These are phyloP conservation scores for Glandiceps talaboti DNA, from an alignment of 53 echinoderm and acorn worm species.

Conservation along the genomic window DNA sequence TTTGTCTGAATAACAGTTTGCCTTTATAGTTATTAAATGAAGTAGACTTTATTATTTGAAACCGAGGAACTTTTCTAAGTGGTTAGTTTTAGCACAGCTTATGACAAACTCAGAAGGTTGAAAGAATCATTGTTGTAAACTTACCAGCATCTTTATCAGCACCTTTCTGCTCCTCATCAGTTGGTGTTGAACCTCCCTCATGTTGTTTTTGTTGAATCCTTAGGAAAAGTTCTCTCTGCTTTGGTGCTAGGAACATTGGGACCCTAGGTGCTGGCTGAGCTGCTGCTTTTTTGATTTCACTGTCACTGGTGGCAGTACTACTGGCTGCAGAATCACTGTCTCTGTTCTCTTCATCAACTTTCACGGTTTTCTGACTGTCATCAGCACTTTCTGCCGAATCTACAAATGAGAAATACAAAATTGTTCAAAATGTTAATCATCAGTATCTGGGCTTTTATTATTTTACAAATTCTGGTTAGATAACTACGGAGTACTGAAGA, in stretches of 20 bases:
- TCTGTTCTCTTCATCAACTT: not conserved
- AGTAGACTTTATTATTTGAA: too few species aligned
- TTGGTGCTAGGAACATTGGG: slow-evolving; percentile 22
- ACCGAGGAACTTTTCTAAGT: too few species aligned
- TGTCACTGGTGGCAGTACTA: not conserved
- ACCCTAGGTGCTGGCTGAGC: slow-evolving; percentile 6
- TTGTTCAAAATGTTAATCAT: too few species aligned
- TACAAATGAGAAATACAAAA: too few species aligned
- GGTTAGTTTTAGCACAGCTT: too few species aligned
- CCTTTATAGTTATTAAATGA: too few species aligned
- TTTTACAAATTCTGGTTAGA: too few species aligned
- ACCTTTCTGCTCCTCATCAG: not conserved
- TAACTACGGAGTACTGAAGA: too few species aligned
- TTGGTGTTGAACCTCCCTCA: slow-evolving; percentile 10
- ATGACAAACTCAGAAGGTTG: too few species aligned
- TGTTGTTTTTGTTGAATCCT: slow-evolving; percentile 91
- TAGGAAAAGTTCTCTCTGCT: slow-evolving; percentile 88
- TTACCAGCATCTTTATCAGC: not conserved
- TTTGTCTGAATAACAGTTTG: too few species aligned
- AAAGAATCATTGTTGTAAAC: too few species aligned
- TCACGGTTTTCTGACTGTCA: not conserved
- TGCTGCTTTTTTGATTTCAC: not conserved
- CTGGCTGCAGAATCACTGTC: slow-evolving; percentile 1
- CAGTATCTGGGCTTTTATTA: too few species aligned
- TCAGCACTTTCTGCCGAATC: not conserved